Conservation (phyloP, 1,140 invertebrate species). For the Adelges cooleyi region DNA sequence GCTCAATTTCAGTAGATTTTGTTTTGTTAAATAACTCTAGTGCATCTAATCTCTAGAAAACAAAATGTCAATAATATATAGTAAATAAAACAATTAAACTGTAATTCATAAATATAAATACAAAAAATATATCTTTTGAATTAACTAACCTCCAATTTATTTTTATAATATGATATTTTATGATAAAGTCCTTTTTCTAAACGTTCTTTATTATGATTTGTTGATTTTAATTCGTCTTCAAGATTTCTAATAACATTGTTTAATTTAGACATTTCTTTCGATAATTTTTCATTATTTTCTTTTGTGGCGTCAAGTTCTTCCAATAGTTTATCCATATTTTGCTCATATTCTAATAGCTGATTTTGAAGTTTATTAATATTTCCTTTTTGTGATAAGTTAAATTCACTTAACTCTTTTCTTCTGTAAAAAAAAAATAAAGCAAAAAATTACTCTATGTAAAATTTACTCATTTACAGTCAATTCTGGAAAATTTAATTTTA, state of each 20-base stretch:
- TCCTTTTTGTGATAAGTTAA: not conserved
- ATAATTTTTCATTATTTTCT: not conserved
- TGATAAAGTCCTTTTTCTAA: not conserved
- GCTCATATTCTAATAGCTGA: slow-evolving; percentile 8
- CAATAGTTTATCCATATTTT: not conserved
- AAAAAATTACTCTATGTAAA: too few species aligned
- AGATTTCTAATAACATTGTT: not conserved
- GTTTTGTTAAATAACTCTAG: slow-evolving; percentile 22
- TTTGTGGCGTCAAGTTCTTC: not conserved
- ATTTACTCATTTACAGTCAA: too few species aligned
- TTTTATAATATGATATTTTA: slow-evolving; percentile 19
- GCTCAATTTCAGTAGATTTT: slow-evolving; percentile 11
- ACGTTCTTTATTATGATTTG: not conserved
- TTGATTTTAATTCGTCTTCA: slow-evolving; percentile 16
- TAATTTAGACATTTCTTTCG: not conserved
- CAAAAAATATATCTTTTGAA: too few species aligned
- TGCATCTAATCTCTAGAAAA: slow-evolving; percentile 15
- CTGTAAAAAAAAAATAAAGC: not conserved
- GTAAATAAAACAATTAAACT: too few species aligned
- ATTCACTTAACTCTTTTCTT: slow-evolving; percentile 1
- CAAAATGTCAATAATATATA: too few species aligned
- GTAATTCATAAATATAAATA: not conserved
- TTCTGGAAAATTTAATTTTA: too few species aligned
- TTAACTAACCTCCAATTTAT: slow-evolving; percentile 15
- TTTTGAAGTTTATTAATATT: slow-evolving; percentile 15